These are phyloP conservation scores for Marmota flaviventris DNA, from an alignment of 2,113 vertebrate species.

Conservation along the genomic window DNA sequence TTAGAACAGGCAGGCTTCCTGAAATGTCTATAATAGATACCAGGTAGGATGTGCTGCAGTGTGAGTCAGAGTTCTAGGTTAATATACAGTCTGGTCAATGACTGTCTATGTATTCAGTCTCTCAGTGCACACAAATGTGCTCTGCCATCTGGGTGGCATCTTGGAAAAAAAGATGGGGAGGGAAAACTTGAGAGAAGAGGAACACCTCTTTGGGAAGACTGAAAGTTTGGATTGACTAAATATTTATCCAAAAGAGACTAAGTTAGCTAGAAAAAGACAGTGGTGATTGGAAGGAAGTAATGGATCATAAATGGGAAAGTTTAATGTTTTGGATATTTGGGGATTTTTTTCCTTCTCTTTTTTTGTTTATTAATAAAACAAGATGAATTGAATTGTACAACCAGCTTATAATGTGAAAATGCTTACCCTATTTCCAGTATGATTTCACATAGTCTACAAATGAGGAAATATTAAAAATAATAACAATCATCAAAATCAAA, in stretches of 20 bases:
- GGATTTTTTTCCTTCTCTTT: neutral
- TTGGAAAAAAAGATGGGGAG: neutral
- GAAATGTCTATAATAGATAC: neutral
- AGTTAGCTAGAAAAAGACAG: neutral
- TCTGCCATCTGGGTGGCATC: neutral
- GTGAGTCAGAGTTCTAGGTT: neutral
- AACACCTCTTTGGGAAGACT: neutral
- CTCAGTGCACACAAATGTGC: neutral
- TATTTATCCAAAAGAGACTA: neutral
- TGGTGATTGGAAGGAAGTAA: neutral
- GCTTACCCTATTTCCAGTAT: neutral
- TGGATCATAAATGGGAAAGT: neutral
- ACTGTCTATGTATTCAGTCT: neutral
- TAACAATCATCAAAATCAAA: neutral
- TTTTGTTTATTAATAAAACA: neutral
- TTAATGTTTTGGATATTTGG: neutral
- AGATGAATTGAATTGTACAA: neutral
- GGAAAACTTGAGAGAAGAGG: neutral
- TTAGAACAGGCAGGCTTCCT: neutral
- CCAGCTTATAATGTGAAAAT: neutral
- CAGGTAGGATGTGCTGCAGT: neutral
- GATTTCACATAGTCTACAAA: neutral
- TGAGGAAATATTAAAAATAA: slow-evolving; percentile 9
- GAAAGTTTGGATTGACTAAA: neutral
- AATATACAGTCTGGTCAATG: neutral